phyloP scores from a whole-genome alignment of 2,888 invertebrate species.

The Megastigmus dorsalis region DNA sequence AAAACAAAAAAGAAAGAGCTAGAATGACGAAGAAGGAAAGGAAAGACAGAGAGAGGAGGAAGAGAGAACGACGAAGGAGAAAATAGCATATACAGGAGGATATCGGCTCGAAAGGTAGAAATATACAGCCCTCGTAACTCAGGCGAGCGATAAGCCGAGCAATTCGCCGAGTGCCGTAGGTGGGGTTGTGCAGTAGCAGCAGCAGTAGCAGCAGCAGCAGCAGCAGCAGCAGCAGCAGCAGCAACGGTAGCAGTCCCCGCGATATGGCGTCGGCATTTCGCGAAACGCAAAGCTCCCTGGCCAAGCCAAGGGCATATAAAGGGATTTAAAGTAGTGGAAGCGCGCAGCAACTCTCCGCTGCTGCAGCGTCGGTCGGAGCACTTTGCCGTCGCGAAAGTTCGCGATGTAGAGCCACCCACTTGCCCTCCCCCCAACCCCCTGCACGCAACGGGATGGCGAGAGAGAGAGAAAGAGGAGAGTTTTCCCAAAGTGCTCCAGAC shows the following conservation, averaged over 20 bases:
- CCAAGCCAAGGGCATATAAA: constrained; percentile 44
- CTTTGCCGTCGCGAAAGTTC: constrained; percentile 45
- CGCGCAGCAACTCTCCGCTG: too few species aligned
- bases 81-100: too few species aligned
- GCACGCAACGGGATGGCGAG: neutral
- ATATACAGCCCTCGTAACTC: constrained; percentile 47
- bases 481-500: constrained; percentile 28
- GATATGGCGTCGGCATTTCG: constrained; percentile 37
- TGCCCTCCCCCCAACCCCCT: neutral
- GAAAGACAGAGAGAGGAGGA: neutral
- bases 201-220: too few species aligned
- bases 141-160: constrained; percentile 50
- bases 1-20: neutral
- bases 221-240: too few species aligned
- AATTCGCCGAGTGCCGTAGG: constrained; percentile 46
- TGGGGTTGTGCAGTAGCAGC: neutral
- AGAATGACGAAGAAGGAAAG: neutral
- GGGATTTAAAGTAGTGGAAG: constrained; percentile 45
- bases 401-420: too few species aligned
- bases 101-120: constrained; percentile 6
- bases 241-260: too few species aligned
- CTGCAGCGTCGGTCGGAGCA: neutral
- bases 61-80: neutral
- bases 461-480: too few species aligned
- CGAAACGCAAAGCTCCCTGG: constrained; percentile 33